phyloP scores from a whole-genome alignment of 2,888 invertebrate species.

The Cremastobaeus sp. region DNA sequence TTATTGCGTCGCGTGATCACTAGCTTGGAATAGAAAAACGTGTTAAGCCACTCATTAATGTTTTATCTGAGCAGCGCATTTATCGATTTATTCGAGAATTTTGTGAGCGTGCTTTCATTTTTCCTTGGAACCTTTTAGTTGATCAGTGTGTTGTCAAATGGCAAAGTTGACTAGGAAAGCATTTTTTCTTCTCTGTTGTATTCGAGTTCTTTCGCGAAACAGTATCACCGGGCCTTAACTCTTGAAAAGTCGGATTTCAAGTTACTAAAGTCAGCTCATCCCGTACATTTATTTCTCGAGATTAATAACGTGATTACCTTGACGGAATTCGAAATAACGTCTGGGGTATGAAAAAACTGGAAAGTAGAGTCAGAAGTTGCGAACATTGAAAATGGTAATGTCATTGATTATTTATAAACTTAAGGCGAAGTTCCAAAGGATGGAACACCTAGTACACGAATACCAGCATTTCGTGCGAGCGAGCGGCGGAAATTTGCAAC shows the following conservation, averaged over 20 bases:
- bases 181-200: conserved; percentile 30
- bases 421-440: too few species aligned
- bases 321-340: conserved; percentile 17
- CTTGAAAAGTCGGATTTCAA: conserved; percentile 48
- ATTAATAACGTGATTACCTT: conserved; percentile 39
- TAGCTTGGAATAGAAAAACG: too few species aligned
- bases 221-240: conserved; percentile 41
- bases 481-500: conserved; percentile 18
- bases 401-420: too few species aligned
- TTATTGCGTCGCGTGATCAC: too few species aligned
- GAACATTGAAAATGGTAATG: too few species aligned
- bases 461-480: background rate
- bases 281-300: conserved; percentile 40
- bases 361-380: conserved; percentile 19
- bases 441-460: too few species aligned
- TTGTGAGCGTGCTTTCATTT: too few species aligned
- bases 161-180: conserved; percentile 15
- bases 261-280: conserved; percentile 48
- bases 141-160: conserved; percentile 21
- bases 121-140: too few species aligned
- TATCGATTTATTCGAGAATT: too few species aligned
- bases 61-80: too few species aligned
- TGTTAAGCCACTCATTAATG: too few species aligned
- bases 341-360: conserved; percentile 16
- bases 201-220: conserved; percentile 36